phyloP scores from a whole-genome alignment of 1,140 invertebrate genomes.

The Panagrolaimus sp. region DNA sequence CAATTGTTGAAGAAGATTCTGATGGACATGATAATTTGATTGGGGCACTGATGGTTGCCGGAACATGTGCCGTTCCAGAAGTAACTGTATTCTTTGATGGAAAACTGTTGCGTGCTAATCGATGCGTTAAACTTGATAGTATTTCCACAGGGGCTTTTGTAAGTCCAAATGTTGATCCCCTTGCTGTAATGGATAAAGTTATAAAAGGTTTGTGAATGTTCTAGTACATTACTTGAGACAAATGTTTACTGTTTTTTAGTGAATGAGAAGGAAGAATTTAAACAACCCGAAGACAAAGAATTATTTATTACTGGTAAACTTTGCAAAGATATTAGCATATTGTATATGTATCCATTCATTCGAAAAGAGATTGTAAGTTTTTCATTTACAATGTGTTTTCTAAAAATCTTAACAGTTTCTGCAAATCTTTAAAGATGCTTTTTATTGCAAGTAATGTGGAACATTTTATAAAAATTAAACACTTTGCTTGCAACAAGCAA shows the following conservation, averaged over 20 bases:
- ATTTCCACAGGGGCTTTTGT: constrained; percentile 78
- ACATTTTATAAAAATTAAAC: too few species aligned
- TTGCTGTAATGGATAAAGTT: constrained; percentile 73
- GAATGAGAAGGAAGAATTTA: constrained; percentile 76
- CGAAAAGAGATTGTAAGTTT: constrained; percentile 69
- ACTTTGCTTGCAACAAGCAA: too few species aligned
- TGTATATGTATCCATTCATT: constrained; percentile 84
- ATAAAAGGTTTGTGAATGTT: constrained; percentile 60
- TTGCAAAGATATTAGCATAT: constrained; percentile 74
- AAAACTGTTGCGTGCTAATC: constrained; percentile 81
- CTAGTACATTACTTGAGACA: too few species aligned
- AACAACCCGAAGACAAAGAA: constrained; percentile 67
- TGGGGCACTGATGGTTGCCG: constrained; percentile 81
- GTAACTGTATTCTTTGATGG: constrained; percentile 81
- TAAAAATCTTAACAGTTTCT: too few species aligned
- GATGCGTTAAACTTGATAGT: constrained; percentile 75
- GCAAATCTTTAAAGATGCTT: too few species aligned
- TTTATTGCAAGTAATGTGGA: too few species aligned
- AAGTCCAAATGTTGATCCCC: constrained; percentile 76
- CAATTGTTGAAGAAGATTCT: constrained; percentile 45
- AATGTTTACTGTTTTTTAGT: constrained; percentile 48
- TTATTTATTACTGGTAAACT: constrained; percentile 72
- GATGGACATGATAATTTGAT: constrained; percentile 91
- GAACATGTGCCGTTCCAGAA: constrained; percentile 81
- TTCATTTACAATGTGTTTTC: too few species aligned